These are phyloP conservation scores for Caprella mutica DNA, from an alignment of 2,888 invertebrate species.

Conservation along the genomic window DNA sequence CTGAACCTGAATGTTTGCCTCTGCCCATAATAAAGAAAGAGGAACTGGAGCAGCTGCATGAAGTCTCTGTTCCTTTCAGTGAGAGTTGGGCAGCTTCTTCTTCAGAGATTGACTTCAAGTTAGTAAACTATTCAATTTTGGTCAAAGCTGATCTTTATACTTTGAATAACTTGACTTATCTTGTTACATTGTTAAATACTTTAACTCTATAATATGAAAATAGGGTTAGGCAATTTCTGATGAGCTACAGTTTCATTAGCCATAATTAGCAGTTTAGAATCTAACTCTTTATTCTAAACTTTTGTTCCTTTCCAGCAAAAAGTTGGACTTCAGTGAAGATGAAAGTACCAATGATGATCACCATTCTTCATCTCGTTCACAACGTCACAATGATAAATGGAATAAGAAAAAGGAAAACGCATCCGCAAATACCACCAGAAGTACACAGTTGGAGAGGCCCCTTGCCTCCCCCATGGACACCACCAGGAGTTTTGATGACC, in stretches of 20 bases:
- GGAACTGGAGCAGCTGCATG: slow-evolving; percentile 65
- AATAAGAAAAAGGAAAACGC: not conserved
- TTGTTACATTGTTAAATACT: too few species aligned
- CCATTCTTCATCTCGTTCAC: not conserved
- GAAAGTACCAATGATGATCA: slow-evolving; percentile 48
- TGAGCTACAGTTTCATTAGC: too few species aligned
- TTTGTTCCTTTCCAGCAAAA: slow-evolving; percentile 52
- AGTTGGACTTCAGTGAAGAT: slow-evolving; percentile 86
- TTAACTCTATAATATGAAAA: too few species aligned
- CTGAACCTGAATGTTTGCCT: slow-evolving; percentile 21
- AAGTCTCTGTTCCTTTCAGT: not conserved
- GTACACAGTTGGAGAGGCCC: too few species aligned
- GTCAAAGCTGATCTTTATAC: too few species aligned
- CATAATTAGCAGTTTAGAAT: too few species aligned
- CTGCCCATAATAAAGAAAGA: slow-evolving; percentile 84
- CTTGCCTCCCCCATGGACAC: too few species aligned
- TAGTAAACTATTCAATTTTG: slow-evolving; percentile 1
- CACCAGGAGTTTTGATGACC: too few species aligned
- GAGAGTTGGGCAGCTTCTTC: slow-evolving; percentile 32
- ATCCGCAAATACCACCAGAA: not conserved
- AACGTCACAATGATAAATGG: not conserved
- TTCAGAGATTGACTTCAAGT: slow-evolving; percentile 32
- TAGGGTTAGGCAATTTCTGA: too few species aligned
- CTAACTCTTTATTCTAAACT: slow-evolving; percentile 7
- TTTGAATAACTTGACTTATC: too few species aligned